Evolutionary conservation across 2,797 vertebrate genomes (phyloP), one percentile per base, ranked within the genome.

Genomic region (Enteromius fasciolatus): DNA sequence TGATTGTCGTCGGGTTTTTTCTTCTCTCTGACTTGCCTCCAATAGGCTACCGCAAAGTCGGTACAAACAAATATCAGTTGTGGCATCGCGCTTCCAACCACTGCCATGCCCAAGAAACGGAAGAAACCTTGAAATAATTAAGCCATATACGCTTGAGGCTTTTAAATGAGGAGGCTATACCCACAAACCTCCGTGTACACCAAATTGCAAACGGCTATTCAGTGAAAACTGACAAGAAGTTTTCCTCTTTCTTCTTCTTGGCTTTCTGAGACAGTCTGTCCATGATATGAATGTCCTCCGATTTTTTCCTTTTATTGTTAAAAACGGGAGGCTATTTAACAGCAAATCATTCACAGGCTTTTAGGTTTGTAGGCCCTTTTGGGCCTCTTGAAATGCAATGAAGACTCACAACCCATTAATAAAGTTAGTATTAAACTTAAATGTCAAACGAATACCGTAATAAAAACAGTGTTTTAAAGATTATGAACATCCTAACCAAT

Each of bases 101-200:
- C 54, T 78, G 18, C 68, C 76, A 59, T 82, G 73, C 63, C 23
- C 66, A 79, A 73, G 57, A 66, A 78, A 63, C 63, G 57, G 23
- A 70, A 33, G 57, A 84, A 74, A 72, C 50, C 82, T 84, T 79
- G 82, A 79, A 79, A 84, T 84, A 52, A 79, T 83, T 83, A 83
- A 64, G 68, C 41, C 59, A 61, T 70, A 57, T 31, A 59, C 33
- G 67, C 78, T 70, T 46, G 52, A 70, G 67, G 67, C 78, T 70
- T 69, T 70, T 80, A 33, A 57, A 79, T 41, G 64, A 54, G 31
- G 68, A 54, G 64, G 33, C 33, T 25, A 36, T 33, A 25, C 17
- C 33, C 66, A 46, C 78, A 70, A 80, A 70, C 18, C 4, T 70
- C 11, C 17, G 36, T 57, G 50, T 46, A 17, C 33, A n/a, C 23